phyloP scores from a whole-genome alignment of 2,797 vertebrate species.

The Alosa sapidissima region DNA sequence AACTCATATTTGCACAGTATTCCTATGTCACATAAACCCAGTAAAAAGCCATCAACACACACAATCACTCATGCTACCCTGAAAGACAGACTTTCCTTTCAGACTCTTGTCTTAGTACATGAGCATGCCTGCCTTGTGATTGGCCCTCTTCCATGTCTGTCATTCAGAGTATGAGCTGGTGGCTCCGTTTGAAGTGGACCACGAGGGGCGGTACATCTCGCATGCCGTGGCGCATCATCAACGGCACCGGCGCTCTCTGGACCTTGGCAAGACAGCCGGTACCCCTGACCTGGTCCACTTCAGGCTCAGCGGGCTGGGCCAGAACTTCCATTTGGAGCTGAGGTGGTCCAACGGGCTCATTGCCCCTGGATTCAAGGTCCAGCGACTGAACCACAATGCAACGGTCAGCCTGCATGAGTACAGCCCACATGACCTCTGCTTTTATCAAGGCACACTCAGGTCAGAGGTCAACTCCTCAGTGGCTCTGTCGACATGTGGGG shows the following conservation, averaged over 20 bases:
- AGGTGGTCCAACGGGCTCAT: slow-evolving; percentile 70
- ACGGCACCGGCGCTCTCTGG: slow-evolving; percentile 62
- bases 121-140: background rate
- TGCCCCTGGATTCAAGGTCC: slow-evolving; percentile 81
- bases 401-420: slow-evolving; percentile 74
- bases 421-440: slow-evolving; percentile 79
- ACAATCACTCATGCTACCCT: slow-evolving; percentile 46
- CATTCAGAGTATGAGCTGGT: slow-evolving; percentile 84
- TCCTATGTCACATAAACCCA: background rate
- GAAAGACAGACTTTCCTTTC: slow-evolving; percentile 18
- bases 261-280: slow-evolving; percentile 17
- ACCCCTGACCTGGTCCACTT: slow-evolving; percentile 68
- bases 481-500: slow-evolving; percentile 86
- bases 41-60: slow-evolving; percentile 27
- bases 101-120: no score
- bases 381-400: slow-evolving; percentile 78
- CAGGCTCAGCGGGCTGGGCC: slow-evolving; percentile 76
- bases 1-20: background rate
- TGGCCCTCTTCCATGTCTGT: slow-evolving; percentile 10
- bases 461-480: slow-evolving; percentile 81
- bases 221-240: slow-evolving; percentile 77
- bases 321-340: slow-evolving; percentile 85
- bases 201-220: slow-evolving; percentile 76
- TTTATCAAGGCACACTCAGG: slow-evolving; percentile 85
- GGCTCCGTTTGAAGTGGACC: slow-evolving; percentile 82